These are phyloP conservation scores for Agrilus mali DNA, from an alignment of 2,888 invertebrate species.

Conservation along the genomic window DNA sequence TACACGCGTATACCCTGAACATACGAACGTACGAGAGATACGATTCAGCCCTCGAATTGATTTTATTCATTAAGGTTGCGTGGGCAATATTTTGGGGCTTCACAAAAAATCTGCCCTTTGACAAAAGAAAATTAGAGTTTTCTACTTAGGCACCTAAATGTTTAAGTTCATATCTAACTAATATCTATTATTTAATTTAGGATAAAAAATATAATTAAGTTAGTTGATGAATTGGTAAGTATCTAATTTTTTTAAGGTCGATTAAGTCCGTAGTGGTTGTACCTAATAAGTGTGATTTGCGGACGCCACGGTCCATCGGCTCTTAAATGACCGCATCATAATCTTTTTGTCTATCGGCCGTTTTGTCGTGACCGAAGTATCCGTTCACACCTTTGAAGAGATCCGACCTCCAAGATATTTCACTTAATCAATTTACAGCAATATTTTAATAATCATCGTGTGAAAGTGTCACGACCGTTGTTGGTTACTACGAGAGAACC, in stretches of 20 bases:
- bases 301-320: constrained; percentile 14
- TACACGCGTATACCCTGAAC: constrained; percentile 22
- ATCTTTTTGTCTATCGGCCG: constrained; percentile 10
- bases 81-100: no score
- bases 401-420: constrained; percentile 13
- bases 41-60: constrained; percentile 13
- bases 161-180: no score
- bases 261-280: no score
- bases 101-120: no score
- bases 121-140: no score
- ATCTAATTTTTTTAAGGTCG: neutral
- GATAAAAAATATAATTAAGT: no score
- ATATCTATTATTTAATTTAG: no score
- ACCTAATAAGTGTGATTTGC: neutral
- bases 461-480: no score
- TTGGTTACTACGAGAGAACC: no score
- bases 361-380: constrained; percentile 10
- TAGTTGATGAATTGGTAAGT: no score
- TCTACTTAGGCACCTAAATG: no score
- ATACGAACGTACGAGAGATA: no score
- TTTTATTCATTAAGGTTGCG: constrained; percentile 17
- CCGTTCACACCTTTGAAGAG: constrained; percentile 14
- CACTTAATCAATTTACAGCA: constrained; percentile 15
- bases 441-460: constrained; percentile 12
- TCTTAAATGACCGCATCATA: constrained; percentile 15